Evolutionary conservation across 1,140 invertebrate genomes (phyloP).

Genomic region (Hylaeus anthracinus): DNA sequence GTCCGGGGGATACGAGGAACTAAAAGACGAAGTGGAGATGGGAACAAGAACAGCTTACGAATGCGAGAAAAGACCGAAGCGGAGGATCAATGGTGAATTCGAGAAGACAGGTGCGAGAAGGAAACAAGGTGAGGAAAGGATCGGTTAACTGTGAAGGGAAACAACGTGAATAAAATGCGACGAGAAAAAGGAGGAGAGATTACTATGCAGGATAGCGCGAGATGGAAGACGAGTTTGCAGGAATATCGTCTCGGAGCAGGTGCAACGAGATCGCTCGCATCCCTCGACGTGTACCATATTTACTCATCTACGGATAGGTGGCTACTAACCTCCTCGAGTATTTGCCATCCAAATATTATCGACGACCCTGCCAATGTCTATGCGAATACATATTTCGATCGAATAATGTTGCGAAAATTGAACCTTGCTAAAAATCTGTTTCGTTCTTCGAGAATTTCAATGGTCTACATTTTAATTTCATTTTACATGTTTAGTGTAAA

Average conservation of each 20-base stretch:
- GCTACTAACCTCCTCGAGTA: slow-evolving; percentile 2
- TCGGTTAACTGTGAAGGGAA: neutral
- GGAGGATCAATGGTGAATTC: neutral
- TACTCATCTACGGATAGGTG: slow-evolving; percentile 34
- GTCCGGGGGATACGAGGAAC: neutral
- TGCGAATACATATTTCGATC: no score
- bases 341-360: no score
- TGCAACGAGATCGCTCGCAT: slow-evolving; percentile 55
- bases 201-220: slow-evolving; percentile 40
- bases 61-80: neutral
- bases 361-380: no score
- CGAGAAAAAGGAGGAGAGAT: slow-evolving; percentile 23
- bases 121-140: neutral
- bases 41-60: neutral
- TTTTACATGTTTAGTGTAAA: no score
- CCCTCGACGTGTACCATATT: slow-evolving; percentile 37
- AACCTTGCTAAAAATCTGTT: no score
- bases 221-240: neutral
- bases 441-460: no score
- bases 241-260: slow-evolving; percentile 55
- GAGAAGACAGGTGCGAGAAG: neutral
- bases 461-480: no score
- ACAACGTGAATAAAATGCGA: neutral
- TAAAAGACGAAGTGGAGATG: neutral
- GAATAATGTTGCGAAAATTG: no score